phyloP scores from a whole-genome alignment of 1,140 invertebrate genomes.

The Samia ricini region DNA sequence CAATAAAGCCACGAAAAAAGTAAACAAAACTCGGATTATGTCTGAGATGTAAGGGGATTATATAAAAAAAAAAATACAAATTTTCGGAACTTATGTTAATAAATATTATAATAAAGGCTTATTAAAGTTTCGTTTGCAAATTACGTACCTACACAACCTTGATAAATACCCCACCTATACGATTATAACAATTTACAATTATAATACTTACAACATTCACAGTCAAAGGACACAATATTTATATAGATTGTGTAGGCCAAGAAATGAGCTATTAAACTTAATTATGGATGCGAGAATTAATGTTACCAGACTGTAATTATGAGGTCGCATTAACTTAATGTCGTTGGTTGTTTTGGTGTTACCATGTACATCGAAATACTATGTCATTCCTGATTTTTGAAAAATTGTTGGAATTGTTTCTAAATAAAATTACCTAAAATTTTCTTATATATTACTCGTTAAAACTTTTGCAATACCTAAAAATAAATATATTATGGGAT shows the following conservation, averaged over 20 bases:
- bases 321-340: conserved; percentile 75
- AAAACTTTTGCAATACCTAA: no score
- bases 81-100: no score
- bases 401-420: no score
- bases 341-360: conserved; percentile 53
- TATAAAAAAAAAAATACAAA: no score
- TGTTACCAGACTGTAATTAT: conserved; percentile 73
- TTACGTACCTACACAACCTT: conserved; percentile 12
- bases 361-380: background rate
- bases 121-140: background rate
- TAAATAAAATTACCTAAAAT: no score
- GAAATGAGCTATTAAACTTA: conserved; percentile 75
- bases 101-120: no score
- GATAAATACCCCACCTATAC: conserved; percentile 7
- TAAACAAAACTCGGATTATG: no score
- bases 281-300: conserved; percentile 76
- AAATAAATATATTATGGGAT: no score
- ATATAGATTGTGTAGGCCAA: conserved; percentile 73
- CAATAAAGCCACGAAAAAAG: no score
- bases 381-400: background rate
- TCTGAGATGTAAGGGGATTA: no score
- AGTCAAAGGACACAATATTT: conserved; percentile 66
- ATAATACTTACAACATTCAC: conserved; percentile 66
- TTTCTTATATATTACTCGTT: no score
- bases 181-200: conserved; percentile 47